These are phyloP conservation scores for Eleutherodactylus coqui DNA, from an alignment of 2,797 vertebrate species.

Conservation along the genomic window DNA sequence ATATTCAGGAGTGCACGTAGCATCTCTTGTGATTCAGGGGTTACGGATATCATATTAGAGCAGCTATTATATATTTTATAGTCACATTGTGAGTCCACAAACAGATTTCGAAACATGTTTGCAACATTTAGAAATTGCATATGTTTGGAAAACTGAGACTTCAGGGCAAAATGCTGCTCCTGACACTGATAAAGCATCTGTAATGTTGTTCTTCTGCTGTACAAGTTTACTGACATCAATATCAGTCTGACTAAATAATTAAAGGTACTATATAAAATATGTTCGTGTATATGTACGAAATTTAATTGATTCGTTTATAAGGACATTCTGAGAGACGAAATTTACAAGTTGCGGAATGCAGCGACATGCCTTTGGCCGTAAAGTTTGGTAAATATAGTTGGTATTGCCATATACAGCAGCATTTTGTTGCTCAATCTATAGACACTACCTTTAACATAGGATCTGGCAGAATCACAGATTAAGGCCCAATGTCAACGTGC, in stretches of 20 bases:
- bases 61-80: constrained; percentile 8
- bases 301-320: constrained; percentile 1
- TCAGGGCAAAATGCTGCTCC: constrained; percentile 31
- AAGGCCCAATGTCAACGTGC: no score
- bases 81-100: constrained; percentile 19
- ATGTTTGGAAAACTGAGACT: constrained; percentile 40
- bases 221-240: constrained; percentile 10
- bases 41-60: neutral
- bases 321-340: neutral
- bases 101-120: constrained; percentile 24
- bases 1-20: neutral
- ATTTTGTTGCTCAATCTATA: no score
- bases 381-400: neutral
- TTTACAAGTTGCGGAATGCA: neutral
- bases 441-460: no score
- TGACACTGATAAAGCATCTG: constrained; percentile 32
- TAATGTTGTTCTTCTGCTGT: constrained; percentile 2
- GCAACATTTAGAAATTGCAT: constrained; percentile 20
- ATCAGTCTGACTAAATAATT: constrained; percentile 10
- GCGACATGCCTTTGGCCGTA: neutral
- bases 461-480: no score
- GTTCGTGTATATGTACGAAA: neutral
- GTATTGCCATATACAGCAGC: neutral
- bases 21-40: neutral
- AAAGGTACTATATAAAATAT: constrained; percentile 19